A percentile compares a stretch with the other conserved stretches of the same genome.
Evolutionary conservation across 2,888 invertebrate genomes (phyloP).

Genomic region (Therioaphis trifolii): DNA sequence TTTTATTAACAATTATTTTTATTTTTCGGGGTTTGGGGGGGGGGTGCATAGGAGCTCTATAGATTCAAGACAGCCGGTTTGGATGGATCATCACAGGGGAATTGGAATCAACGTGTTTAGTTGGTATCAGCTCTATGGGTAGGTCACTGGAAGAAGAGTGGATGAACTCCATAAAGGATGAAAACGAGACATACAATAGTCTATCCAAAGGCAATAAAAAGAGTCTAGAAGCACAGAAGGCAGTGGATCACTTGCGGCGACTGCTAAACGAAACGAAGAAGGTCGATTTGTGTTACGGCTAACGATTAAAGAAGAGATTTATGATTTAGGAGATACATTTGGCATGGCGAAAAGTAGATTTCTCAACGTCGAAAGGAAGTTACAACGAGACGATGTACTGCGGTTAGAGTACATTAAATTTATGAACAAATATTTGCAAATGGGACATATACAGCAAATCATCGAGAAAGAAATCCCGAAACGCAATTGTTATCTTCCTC

Average conservation of each 20-base stretch:
- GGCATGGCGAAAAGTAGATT: neutral
- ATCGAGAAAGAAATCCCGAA: neutral
- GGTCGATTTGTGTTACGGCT: neutral
- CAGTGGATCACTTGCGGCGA: neutral
- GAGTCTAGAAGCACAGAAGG: neutral
- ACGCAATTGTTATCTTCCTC: conserved; percentile 30
- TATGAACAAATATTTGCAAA: neutral
- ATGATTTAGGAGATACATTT: neutral
- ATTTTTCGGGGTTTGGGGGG: no score
- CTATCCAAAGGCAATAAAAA: neutral
- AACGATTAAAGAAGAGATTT: neutral
- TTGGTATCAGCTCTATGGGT: neutral
- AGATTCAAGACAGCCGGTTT: neutral
- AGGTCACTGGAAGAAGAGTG: neutral
- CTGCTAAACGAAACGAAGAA: neutral
- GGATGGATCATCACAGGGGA: neutral
- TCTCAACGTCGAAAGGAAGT: neutral
- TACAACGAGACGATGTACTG: neutral
- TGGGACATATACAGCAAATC: neutral
- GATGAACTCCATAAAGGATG: neutral
- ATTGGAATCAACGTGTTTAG: neutral
- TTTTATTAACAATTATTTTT: no score
- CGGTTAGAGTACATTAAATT: neutral
- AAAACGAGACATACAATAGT: neutral
- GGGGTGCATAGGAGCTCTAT: neutral